These are phyloP conservation scores for Xiphorhynchus elegans DNA, from an alignment of 2,113 vertebrate genomes.

Conservation along the genomic window DNA sequence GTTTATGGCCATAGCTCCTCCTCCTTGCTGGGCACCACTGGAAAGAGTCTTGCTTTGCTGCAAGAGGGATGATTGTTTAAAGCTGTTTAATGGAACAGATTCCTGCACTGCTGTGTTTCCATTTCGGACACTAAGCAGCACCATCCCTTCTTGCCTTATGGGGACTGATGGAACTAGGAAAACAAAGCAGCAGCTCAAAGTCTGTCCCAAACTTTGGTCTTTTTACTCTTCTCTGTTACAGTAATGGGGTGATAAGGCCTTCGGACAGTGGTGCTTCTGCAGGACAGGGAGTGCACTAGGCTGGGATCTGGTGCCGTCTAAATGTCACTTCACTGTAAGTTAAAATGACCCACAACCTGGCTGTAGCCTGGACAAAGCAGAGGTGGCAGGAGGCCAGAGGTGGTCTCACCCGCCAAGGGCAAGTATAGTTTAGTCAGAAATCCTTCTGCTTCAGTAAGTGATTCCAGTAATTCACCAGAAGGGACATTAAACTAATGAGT, in stretches of 20 bases:
- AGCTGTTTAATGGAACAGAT: not conserved
- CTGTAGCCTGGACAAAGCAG: not conserved
- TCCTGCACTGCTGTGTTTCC: fast-evolving
- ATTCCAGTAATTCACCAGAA: not conserved
- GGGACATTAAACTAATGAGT: not conserved
- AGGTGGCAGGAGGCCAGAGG: not conserved
- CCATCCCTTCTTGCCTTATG: not conserved
- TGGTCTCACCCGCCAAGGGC: not conserved
- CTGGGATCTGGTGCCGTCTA: not conserved
- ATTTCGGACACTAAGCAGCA: not conserved
- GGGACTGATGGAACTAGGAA: not conserved
- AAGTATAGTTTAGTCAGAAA: not conserved
- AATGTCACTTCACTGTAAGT: not conserved
- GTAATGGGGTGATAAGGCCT: not conserved
- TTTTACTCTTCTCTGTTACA: not conserved
- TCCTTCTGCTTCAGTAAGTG: not conserved
- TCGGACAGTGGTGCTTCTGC: not conserved
- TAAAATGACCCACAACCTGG: not conserved
- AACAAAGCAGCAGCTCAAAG: not conserved
- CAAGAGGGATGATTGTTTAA: not conserved
- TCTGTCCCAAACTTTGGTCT: not conserved
- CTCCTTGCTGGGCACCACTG: not conserved
- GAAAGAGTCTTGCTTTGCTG: not conserved
- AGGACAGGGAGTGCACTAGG: not conserved
- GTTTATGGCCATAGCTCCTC: not conserved